These are phyloP conservation scores for Oreochromis spilurus DNA, from an alignment of 2,113 vertebrate genomes.

Conservation along the genomic window DNA sequence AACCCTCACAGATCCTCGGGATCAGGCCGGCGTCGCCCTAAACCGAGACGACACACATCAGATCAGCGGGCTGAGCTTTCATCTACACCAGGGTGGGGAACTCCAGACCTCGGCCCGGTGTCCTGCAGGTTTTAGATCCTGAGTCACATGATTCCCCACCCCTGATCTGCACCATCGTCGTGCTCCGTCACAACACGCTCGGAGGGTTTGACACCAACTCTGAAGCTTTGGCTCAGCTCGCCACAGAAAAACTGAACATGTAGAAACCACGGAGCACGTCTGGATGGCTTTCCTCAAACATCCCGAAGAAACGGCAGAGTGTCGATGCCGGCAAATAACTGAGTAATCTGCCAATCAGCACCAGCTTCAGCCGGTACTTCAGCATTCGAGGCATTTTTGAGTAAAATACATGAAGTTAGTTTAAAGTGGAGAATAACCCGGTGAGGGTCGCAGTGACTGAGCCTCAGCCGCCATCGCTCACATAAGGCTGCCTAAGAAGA, in stretches of 20 bases:
- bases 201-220: not conserved
- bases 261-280: not conserved
- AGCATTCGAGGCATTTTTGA: not conserved
- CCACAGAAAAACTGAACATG: not conserved
- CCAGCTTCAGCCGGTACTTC: not conserved
- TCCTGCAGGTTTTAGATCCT: not conserved
- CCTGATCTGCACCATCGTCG: not conserved
- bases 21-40: slow-evolving; percentile 91
- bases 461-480: no score
- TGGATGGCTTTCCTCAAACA: not conserved
- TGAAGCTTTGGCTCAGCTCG: not conserved
- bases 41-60: not conserved
- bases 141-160: not conserved
- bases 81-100: accelerated
- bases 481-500: no score
- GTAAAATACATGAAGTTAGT: not conserved
- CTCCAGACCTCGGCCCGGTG: not conserved
- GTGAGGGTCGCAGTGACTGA: no score
- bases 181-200: not conserved
- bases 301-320: not conserved
- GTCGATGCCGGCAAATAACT: accelerated
- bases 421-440: not conserved
- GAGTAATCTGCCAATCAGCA: not conserved
- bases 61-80: not conserved
- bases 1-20: slow-evolving; percentile 92